phyloP scores from a whole-genome alignment of 1,140 invertebrate genomes.

The Lepidurus apus region DNA sequence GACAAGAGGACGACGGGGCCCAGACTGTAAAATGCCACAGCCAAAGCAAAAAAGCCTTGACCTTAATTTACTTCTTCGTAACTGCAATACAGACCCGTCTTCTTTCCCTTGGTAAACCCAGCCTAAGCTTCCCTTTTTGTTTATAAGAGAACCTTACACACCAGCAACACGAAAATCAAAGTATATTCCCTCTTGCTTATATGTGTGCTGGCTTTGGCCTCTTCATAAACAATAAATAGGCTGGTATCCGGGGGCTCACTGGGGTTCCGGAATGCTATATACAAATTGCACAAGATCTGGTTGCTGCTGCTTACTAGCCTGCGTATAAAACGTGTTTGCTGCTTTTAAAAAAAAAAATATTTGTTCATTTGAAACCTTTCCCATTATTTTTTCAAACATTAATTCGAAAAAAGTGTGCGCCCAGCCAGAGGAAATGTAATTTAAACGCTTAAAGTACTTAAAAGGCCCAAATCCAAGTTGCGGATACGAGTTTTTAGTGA shows the following conservation, averaged over 20 bases:
- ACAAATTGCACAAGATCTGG: neutral
- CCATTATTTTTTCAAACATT: neutral
- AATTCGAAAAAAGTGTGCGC: neutral
- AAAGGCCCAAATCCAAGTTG: neutral
- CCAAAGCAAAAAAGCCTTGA: neutral
- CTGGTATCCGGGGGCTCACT: neutral
- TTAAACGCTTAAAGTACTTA: too few relatives aligned
- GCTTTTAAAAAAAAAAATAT: neutral
- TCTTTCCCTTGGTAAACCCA: neutral
- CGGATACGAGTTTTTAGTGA: neutral
- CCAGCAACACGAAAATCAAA: neutral
- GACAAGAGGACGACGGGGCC: neutral
- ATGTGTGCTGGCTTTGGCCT: conserved; percentile 8
- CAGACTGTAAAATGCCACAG: neutral
- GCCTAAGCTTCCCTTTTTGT: neutral
- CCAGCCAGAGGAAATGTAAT: too few relatives aligned
- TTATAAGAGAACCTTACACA: conserved; percentile 7
- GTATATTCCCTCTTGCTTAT: neutral
- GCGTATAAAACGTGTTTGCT: neutral
- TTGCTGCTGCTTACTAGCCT: neutral
- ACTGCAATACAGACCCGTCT: neutral
- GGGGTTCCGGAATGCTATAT: neutral
- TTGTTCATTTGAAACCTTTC: neutral
- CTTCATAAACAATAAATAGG: conserved; percentile 2
- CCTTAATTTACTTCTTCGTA: conserved; percentile 13